These are phyloP conservation scores for Melitaea cinxia DNA, from an alignment of 1,140 invertebrate species.

Conservation along the genomic window DNA sequence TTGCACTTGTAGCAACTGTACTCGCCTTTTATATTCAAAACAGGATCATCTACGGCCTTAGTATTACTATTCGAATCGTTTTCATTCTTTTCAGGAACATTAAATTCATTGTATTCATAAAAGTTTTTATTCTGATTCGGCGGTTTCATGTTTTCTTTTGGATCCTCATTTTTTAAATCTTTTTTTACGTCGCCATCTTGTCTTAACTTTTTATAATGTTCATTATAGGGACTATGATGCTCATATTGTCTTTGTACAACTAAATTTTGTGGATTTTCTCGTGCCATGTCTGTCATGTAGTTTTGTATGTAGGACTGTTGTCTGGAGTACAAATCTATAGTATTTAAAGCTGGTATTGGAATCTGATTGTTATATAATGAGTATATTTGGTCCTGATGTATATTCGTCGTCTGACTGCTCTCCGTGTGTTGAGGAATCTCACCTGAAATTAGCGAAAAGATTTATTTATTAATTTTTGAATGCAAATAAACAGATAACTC, in stretches of 20 bases:
- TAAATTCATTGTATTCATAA: constrained; percentile 46
- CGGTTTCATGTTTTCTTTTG: constrained; percentile 71
- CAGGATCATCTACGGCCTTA: constrained; percentile 53
- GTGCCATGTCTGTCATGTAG: constrained; percentile 41
- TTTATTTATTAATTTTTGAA: background rate
- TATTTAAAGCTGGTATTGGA: constrained; percentile 53
- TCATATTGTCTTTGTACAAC: constrained; percentile 67
- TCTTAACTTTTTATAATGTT: constrained; percentile 55
- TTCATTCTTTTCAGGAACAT: constrained; percentile 54
- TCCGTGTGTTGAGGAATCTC: constrained; percentile 47
- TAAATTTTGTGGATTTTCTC: constrained; percentile 71
- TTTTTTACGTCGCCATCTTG: constrained; percentile 47
- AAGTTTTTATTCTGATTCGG: constrained; percentile 65
- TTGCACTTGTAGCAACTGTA: constrained; percentile 71
- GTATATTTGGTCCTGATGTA: constrained; percentile 54
- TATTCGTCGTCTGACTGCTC: constrained; percentile 39
- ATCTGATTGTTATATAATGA: constrained; percentile 61
- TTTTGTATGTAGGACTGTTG: constrained; percentile 59
- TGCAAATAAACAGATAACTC: too few species aligned
- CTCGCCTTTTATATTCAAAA: constrained; percentile 67
- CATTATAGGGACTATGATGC: constrained; percentile 49
- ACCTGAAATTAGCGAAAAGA: constrained; percentile 43
- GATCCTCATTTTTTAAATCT: constrained; percentile 52
- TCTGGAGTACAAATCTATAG: constrained; percentile 61
- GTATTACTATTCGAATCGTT: constrained; percentile 52